Conservation (phyloP, 2,888 invertebrate species). For the Bedellia somnulentella region DNA sequence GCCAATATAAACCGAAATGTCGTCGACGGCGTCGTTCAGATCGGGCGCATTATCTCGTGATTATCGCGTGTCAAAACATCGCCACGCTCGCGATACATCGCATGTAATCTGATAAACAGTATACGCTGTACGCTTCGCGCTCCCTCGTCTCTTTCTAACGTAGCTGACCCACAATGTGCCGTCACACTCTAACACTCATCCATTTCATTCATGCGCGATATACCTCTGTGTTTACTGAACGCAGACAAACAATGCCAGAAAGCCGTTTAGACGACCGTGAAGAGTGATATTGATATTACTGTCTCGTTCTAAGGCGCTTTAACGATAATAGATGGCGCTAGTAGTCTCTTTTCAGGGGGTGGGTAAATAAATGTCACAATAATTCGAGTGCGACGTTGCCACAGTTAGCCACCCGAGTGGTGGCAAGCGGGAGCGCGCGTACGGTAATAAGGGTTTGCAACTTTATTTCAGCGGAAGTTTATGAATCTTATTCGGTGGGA, state of each 20-base stretch:
- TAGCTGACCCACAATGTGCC: constrained; percentile 13
- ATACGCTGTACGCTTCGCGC: constrained; percentile 51
- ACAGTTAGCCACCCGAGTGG: constrained; percentile 50
- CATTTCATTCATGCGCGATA: constrained; percentile 62
- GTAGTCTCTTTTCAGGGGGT: constrained; percentile 27
- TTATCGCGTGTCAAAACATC: constrained; percentile 65
- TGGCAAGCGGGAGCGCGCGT: constrained; percentile 22
- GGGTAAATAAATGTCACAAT: constrained; percentile 50
- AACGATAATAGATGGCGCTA: constrained; percentile 45
- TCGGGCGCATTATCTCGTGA: constrained; percentile 60
- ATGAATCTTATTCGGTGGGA: constrained; percentile 17
- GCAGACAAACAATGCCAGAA: constrained; percentile 62
- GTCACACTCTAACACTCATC: constrained; percentile 41
- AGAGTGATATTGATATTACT: constrained; percentile 55
- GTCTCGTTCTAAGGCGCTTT: constrained; percentile 38
- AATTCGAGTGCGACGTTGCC: constrained; percentile 58
- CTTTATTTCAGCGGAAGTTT: constrained; percentile 32
- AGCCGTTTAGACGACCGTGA: constrained; percentile 61
- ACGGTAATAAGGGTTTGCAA: constrained; percentile 12
- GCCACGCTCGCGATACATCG: constrained; percentile 62
- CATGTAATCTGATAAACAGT: constrained; percentile 64
- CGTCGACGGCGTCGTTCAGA: constrained; percentile 51
- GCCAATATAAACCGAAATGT: constrained; percentile 59
- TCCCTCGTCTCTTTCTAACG: constrained; percentile 26
- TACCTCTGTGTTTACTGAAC: constrained; percentile 56